Base-by-base conservation (phyloP, 1,140 invertebrate genomes). In the Drosophila dunni region DNA sequence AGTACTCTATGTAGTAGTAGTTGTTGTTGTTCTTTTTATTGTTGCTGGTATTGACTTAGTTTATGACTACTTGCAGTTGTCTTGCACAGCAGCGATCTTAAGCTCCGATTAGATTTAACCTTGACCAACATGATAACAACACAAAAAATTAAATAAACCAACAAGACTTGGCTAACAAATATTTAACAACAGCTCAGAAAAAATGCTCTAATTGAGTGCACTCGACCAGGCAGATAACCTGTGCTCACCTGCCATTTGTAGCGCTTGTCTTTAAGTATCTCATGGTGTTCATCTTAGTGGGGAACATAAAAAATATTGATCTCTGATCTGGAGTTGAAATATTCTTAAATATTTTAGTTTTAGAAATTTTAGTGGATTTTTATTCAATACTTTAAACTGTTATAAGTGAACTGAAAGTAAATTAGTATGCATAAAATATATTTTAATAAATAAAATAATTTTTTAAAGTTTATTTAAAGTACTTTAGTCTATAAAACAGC, bases 41-140 rank as follows among this genome's bases (percentile, higher is more conserved):
- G 65, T 48, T 60, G 66, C 64, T 69, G 66, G 54, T 56, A 75
- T 48, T 53, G 78, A 46, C 51, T 71, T 83, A 89, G 67, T 86
- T 86, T 89, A 80, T 64, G 77, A 57, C 80, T 71, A 69, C 66
- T 64, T 71, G 77, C 68, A 75, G 48, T 76, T 60, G 70, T 61
- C 66, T 76, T 74, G 83, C 77, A 69, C 72, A 74, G 38, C 70
- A 75, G 38, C 70, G 85, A 89, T 88, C 78, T 89, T 81, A 88
- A 78, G 85, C 76, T 64, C 54, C 84, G 84, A 88, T 88, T 88
- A 88, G 84, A 88, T 89, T 68, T 84, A 88, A 88, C 84, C 84
- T 88, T 88, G 84, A 88, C 84, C 84, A 89, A 88, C 77, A 88
- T 88, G 84, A 88, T 88, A 88, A 71, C 79, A 50, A 74, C 44